phyloP scores from a whole-genome alignment of 2,888 invertebrate genomes.

The Griposia aprilina region DNA sequence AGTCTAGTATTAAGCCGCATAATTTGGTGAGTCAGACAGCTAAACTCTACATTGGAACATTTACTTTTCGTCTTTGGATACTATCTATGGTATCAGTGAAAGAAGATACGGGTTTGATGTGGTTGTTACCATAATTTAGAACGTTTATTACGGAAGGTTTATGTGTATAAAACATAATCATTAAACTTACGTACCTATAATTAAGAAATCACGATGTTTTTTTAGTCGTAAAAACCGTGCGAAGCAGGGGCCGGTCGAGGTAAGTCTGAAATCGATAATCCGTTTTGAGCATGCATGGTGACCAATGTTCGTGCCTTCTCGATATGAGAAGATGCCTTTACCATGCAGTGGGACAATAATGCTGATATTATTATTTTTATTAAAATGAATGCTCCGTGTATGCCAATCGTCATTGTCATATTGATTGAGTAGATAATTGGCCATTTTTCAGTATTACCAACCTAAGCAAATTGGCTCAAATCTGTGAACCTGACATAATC shows the following conservation, averaged over 20 bases:
- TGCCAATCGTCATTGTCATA: background rate
- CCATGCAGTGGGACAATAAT: background rate
- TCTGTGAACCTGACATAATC: conserved; percentile 31
- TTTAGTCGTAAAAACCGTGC: too few relatives aligned
- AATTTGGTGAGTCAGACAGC: background rate
- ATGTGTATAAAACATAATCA: too few relatives aligned
- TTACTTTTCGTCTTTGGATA: background rate
- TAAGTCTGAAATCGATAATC: too few relatives aligned
- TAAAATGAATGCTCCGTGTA: background rate
- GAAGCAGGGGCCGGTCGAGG: too few relatives aligned
- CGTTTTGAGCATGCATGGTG: too few relatives aligned
- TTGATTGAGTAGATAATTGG: background rate
- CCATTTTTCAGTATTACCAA: conserved; percentile 26
- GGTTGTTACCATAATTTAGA: too few relatives aligned
- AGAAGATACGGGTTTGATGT: background rate
- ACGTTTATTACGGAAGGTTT: too few relatives aligned
- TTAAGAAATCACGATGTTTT: too few relatives aligned
- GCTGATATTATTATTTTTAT: background rate
- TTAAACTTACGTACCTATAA: too few relatives aligned
- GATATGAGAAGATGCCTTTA: too few relatives aligned
- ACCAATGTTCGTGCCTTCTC: too few relatives aligned
- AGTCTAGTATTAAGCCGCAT: background rate
- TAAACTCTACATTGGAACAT: background rate
- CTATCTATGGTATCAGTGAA: background rate
- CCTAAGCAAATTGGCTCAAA: conserved; percentile 11